Conservation (phyloP, 2,797 vertebrate genomes). For the Parauchenoglanis punctatus region DNA sequence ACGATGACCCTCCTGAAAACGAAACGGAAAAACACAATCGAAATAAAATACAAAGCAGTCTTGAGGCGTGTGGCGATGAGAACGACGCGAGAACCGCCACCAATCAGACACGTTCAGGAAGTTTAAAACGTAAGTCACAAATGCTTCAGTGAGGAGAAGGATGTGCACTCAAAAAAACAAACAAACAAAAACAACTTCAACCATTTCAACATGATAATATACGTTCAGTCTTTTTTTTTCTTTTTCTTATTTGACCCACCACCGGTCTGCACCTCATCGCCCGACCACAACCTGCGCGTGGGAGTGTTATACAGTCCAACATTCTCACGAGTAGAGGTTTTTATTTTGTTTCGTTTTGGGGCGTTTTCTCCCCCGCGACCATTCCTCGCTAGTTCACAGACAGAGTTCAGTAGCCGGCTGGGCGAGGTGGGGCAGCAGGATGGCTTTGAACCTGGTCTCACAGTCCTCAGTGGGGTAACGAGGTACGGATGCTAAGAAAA, state of each 20-base stretch:
- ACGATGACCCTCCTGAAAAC: conserved; percentile 24
- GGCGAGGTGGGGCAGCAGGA: conserved; percentile 68
- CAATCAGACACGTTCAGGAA: conserved; percentile 39
- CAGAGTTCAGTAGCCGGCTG: conserved; percentile 74
- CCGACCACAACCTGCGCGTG: conserved; percentile 30
- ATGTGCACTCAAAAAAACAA: conserved; percentile 41
- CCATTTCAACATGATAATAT: conserved; percentile 57
- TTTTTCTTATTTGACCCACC: conserved; percentile 24
- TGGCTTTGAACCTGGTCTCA: conserved; percentile 86
- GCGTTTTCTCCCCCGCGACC: background rate
- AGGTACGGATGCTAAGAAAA: conserved; percentile 62
- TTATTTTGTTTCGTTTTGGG: conserved; percentile 13
- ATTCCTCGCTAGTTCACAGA: conserved; percentile 66
- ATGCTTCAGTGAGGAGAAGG: conserved; percentile 39
- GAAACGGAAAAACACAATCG: background rate
- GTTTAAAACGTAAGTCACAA: conserved; percentile 26
- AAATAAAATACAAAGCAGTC: conserved; percentile 41
- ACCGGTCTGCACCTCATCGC: conserved; percentile 20
- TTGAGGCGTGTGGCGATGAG: conserved; percentile 50
- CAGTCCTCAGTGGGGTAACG: conserved; percentile 72
- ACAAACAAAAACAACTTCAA: conserved; percentile 42
- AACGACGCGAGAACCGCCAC: conserved; percentile 27
- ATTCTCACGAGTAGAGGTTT: conserved; percentile 37
- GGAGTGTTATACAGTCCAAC: conserved; percentile 37
- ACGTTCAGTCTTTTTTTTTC: conserved; percentile 54